Evolutionary conservation across 2,888 invertebrate species (phyloP).

Genomic region (Barypeithes pellucidus): DNA sequence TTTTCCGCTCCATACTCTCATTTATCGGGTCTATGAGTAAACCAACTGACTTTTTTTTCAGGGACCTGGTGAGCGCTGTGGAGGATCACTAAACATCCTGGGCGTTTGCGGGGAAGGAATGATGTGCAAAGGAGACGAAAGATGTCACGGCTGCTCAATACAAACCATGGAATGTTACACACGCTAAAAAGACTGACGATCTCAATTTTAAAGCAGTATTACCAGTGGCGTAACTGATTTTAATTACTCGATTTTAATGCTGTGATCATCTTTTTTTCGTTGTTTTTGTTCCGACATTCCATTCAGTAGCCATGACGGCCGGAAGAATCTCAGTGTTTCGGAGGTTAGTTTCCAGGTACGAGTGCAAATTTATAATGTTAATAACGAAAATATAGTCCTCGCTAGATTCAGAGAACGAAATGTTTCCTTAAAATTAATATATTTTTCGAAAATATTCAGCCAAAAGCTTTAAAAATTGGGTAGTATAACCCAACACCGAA

Average conservation of each 20-base stretch:
- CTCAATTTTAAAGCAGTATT: slow-evolving; percentile 45
- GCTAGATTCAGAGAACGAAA: too few relatives aligned
- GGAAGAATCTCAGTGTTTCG: background rate
- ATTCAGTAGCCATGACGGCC: slow-evolving; percentile 8
- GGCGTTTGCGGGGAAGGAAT: slow-evolving; percentile 67
- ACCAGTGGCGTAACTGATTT: slow-evolving; percentile 46
- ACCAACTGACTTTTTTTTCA: slow-evolving; percentile 51
- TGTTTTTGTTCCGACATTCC: background rate
- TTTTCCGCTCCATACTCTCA: too few relatives aligned
- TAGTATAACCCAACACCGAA: too few relatives aligned
- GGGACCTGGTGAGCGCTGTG: slow-evolving; percentile 68
- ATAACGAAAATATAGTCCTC: too few relatives aligned
- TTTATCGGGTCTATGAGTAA: too few relatives aligned
- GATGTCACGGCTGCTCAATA: slow-evolving; percentile 68
- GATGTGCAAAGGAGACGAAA: slow-evolving; percentile 66
- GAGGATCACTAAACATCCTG: slow-evolving; percentile 63
- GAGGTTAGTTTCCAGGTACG: too few relatives aligned
- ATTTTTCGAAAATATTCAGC: too few relatives aligned
- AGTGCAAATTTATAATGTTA: too few relatives aligned
- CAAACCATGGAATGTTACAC: slow-evolving; percentile 62
- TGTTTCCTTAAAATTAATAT: too few relatives aligned
- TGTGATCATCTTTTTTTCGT: slow-evolving; percentile 37
- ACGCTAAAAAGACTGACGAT: slow-evolving; percentile 30
- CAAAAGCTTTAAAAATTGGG: too few relatives aligned
- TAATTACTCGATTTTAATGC: slow-evolving; percentile 36